These are phyloP conservation scores for Montipora capitata DNA, from an alignment of 92 coral and sea anemone species.

Conservation along the genomic window DNA sequence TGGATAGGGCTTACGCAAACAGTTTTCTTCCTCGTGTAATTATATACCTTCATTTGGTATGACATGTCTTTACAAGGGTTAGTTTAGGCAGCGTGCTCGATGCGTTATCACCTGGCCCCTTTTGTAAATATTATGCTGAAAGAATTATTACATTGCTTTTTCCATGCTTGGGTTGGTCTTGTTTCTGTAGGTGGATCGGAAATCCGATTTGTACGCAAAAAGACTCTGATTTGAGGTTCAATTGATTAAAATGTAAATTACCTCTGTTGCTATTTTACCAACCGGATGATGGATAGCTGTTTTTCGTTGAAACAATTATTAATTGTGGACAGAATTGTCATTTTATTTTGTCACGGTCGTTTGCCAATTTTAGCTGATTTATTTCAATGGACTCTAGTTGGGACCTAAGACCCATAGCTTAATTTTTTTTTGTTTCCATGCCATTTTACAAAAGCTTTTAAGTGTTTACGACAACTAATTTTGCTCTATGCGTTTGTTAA, in stretches of 20 bases:
- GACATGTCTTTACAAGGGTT: neutral
- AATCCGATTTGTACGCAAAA: neutral
- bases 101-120: no score
- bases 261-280: neutral
- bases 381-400: neutral
- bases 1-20: constrained; percentile 14
- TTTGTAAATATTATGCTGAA: neutral
- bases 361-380: neutral
- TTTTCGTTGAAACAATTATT: constrained; percentile 8
- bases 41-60: constrained; percentile 5
- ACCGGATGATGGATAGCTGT: neutral
- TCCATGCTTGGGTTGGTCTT: neutral
- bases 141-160: neutral
- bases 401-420: neutral
- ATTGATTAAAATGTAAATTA: constrained; percentile 16
- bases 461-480: constrained; percentile 24
- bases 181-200: neutral
- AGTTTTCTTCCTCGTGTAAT: neutral
- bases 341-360: neutral
- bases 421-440: neutral
- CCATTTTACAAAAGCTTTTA: constrained; percentile 1
- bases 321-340: constrained; percentile 3
- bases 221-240: neutral
- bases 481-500: neutral
- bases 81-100: neutral